phyloP scores from a whole-genome alignment of 1,140 invertebrate species.

The Armadillidium nasatum region DNA sequence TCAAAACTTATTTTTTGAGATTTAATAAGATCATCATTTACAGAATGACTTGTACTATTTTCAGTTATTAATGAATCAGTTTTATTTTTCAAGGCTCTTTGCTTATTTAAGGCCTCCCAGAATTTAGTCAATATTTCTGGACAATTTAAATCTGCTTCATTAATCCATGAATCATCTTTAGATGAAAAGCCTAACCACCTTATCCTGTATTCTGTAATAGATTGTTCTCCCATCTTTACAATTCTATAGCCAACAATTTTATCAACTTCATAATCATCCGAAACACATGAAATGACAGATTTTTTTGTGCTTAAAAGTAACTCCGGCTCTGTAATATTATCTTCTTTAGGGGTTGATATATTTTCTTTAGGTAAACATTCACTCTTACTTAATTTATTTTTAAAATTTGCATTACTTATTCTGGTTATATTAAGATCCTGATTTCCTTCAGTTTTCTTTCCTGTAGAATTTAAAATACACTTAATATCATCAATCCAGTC shows the following conservation, averaged over 20 bases:
- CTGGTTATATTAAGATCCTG: neutral
- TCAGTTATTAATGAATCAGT: neutral
- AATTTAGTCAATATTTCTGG: slow-evolving; percentile 29
- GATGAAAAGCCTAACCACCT: slow-evolving; percentile 29
- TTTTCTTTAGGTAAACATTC: neutral
- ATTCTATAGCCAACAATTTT: slow-evolving; percentile 32
- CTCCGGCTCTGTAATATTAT: neutral
- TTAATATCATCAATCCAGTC: slow-evolving; percentile 43
- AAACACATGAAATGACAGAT: neutral
- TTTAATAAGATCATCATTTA: too few species aligned
- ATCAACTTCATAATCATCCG: slow-evolving; percentile 34
- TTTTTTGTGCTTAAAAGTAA: slow-evolving; percentile 7
- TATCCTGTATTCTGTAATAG: slow-evolving; percentile 29
- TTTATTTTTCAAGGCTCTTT: neutral
- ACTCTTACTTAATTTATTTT: neutral
- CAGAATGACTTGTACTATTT: too few species aligned
- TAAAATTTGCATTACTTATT: neutral
- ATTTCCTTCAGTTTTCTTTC: slow-evolving; percentile 14
- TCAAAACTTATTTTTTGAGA: too few species aligned
- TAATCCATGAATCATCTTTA: slow-evolving; percentile 33
- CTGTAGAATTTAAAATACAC: slow-evolving; percentile 30
- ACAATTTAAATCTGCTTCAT: slow-evolving; percentile 36
- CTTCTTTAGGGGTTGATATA: neutral
- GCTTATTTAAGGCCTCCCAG: slow-evolving; percentile 17
- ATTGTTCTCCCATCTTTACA: slow-evolving; percentile 11